These are phyloP conservation scores for Calephelis perditalis DNA, from an alignment of 2,888 invertebrate species.

Conservation along the genomic window DNA sequence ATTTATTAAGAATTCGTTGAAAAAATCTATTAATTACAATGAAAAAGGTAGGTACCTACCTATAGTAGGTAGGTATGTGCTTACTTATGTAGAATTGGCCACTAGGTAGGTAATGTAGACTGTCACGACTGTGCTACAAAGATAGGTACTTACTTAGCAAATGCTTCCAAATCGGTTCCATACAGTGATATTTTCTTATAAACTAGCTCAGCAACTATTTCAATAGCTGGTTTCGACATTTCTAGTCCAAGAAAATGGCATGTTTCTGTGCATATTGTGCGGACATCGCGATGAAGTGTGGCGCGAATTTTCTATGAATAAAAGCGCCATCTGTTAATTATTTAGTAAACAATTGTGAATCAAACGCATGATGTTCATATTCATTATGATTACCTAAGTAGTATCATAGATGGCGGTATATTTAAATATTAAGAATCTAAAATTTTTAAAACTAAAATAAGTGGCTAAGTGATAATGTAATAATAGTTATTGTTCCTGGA, in stretches of 20 bases:
- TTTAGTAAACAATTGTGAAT: constrained; percentile 10
- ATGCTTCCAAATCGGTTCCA: constrained; percentile 80
- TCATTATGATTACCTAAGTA: not conserved
- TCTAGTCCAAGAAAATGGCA: constrained; percentile 67
- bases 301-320: constrained; percentile 76
- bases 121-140: not conserved
- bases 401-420: constrained; percentile 12
- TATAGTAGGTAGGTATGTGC: too few relatives aligned
- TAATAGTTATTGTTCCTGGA: too few relatives aligned
- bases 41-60: too few relatives aligned
- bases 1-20: too few relatives aligned
- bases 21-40: too few relatives aligned
- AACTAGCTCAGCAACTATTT: constrained; percentile 78
- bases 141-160: constrained; percentile 77
- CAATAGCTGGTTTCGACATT: constrained; percentile 73
- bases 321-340: constrained; percentile 36
- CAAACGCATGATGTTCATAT: not conserved
- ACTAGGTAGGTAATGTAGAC: too few relatives aligned
- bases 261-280: constrained; percentile 75
- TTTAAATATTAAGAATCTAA: too few relatives aligned
- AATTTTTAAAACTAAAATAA: too few relatives aligned
- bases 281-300: constrained; percentile 73
- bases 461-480: too few relatives aligned
- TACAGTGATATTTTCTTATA: constrained; percentile 77
- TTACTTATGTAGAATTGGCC: too few relatives aligned